Conservation (phyloP, 2,797 vertebrate species). For the Limosa lapponica region DNA sequence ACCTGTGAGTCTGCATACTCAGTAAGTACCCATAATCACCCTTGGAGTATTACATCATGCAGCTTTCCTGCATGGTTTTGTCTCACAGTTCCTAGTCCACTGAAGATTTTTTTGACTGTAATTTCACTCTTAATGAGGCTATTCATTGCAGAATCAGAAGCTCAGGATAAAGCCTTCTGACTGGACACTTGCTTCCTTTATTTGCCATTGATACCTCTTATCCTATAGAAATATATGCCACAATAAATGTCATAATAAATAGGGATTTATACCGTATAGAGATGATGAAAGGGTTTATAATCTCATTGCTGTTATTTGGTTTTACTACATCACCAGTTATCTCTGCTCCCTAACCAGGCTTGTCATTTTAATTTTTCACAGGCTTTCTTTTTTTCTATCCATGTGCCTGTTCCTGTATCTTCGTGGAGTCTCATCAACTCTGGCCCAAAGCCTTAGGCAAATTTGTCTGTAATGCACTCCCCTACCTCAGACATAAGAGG, state of each 20-base stretch:
- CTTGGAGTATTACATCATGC: neutral
- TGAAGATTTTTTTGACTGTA: neutral
- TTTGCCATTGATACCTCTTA: neutral
- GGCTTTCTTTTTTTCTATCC: conserved; percentile 54
- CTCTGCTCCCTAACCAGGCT: conserved; percentile 65
- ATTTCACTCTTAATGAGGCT: neutral
- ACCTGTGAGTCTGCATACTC: neutral
- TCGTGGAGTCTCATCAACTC: conserved; percentile 63
- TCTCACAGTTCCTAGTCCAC: neutral
- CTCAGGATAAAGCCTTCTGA: neutral
- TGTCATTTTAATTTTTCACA: conserved; percentile 77
- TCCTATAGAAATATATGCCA: conserved; percentile 19
- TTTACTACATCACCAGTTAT: conserved; percentile 70
- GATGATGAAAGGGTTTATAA: conserved; percentile 62
- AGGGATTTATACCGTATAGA: neutral
- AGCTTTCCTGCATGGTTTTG: neutral
- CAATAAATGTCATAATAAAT: conserved; percentile 30
- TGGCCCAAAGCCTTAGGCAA: conserved; percentile 63
- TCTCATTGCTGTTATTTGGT: conserved; percentile 50
- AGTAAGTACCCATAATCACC: neutral
- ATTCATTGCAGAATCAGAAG: neutral
- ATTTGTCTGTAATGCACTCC: conserved; percentile 52
- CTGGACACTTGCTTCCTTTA: neutral
- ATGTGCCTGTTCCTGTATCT: conserved; percentile 57
- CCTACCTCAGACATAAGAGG: conserved; percentile 34